Conservation (phyloP, 1,140 invertebrate genomes). For the Leptonema lineaticorne region DNA sequence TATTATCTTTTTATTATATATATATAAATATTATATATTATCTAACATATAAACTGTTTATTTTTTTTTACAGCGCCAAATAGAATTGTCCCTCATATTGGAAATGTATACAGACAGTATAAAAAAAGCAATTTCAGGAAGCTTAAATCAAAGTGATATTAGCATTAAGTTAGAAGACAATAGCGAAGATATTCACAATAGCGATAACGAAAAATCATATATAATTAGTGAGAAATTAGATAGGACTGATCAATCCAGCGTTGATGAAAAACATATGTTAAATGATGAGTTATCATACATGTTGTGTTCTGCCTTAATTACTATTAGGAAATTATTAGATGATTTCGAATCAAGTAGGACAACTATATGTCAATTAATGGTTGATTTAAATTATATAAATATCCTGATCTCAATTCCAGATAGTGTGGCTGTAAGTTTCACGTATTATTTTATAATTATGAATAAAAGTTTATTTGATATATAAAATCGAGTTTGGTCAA, state of each 20-base stretch:
- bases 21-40: neutral
- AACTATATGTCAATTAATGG: slow-evolving; percentile 40
- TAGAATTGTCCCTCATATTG: slow-evolving; percentile 60
- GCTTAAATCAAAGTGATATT: slow-evolving; percentile 38
- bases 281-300: slow-evolving; percentile 37
- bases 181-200: slow-evolving; percentile 22
- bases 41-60: slow-evolving; percentile 15
- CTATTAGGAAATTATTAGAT: slow-evolving; percentile 37
- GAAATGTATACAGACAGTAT: slow-evolving; percentile 56
- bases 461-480: neutral
- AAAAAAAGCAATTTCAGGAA: slow-evolving; percentile 33
- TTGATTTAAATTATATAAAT: slow-evolving; percentile 39
- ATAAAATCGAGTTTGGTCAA: neutral
- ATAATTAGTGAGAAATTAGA: slow-evolving; percentile 16
- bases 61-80: slow-evolving; percentile 57
- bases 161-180: slow-evolving; percentile 36
- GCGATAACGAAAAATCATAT: slow-evolving; percentile 23
- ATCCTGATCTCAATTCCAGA: slow-evolving; percentile 38
- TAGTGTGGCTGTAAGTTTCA: slow-evolving; percentile 34
- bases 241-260: slow-evolving; percentile 13
- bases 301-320: slow-evolving; percentile 38
- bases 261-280: slow-evolving; percentile 1
- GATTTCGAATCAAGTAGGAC: slow-evolving; percentile 41
- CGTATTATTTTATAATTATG: neutral
- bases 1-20: slow-evolving; percentile 28